Conservation (phyloP, 2,888 invertebrate genomes). For the Erebia ligea region DNA sequence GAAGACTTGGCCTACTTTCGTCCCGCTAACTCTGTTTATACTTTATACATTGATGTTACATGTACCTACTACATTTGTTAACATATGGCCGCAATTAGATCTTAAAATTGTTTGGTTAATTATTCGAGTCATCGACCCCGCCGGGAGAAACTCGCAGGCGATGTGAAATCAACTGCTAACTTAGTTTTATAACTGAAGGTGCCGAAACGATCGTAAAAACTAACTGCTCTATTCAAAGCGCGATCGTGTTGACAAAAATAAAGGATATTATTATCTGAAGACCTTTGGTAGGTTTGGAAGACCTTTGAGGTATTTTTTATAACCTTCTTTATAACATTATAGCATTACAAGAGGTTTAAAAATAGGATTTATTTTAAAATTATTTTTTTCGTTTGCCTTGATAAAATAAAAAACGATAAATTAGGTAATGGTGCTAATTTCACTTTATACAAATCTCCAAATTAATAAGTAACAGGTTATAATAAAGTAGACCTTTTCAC, state of each 20-base stretch:
- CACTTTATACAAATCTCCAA: no score
- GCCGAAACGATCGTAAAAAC: constrained; percentile 8
- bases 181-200: constrained; percentile 17
- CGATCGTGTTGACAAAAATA: background rate
- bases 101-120: constrained; percentile 41
- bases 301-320: no score
- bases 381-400: no score
- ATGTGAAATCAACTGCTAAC: constrained; percentile 53
- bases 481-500: no score
- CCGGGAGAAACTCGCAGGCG: constrained; percentile 55
- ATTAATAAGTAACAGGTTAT: no score
- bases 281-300: background rate
- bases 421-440: no score
- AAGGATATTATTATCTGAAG: background rate
- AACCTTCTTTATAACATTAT: no score
- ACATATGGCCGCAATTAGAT: constrained; percentile 40
- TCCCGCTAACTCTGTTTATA: constrained; percentile 44
- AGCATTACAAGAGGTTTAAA: no score
- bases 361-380: background rate
- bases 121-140: constrained; percentile 57
- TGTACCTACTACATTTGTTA: constrained; percentile 33
- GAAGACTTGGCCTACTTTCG: constrained; percentile 58
- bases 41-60: constrained; percentile 35
- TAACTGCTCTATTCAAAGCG: background rate
- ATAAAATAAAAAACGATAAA: no score